phyloP scores from a whole-genome alignment of 2,888 invertebrate species.

The Lasioglossum pauxillum region DNA sequence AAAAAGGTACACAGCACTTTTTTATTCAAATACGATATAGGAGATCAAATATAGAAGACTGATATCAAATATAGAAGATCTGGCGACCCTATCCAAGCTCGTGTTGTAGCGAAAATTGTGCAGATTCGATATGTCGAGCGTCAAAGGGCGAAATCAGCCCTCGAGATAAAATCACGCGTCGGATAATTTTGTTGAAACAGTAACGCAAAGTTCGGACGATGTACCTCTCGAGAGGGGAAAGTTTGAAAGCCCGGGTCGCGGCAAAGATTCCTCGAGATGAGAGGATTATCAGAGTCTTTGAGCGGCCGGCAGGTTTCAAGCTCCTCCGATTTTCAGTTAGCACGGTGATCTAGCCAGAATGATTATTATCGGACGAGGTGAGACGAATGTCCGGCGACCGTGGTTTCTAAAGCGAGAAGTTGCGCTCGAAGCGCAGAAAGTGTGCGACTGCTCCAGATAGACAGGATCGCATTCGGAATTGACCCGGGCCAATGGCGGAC shows the following conservation, averaged over 20 bases:
- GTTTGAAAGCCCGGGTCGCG: not conserved
- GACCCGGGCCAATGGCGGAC: not conserved
- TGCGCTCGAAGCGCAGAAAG: not conserved
- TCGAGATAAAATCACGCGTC: not conserved
- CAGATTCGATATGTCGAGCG: too few relatives aligned
- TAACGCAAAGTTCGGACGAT: not conserved
- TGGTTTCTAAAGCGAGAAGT: not conserved
- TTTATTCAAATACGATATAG: too few relatives aligned
- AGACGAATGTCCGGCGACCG: not conserved
- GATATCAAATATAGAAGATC: too few relatives aligned
- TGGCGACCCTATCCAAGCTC: too few relatives aligned
- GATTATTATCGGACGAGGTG: not conserved
- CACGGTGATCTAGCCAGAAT: not conserved
- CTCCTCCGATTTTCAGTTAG: not conserved
- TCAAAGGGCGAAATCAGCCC: too few relatives aligned
- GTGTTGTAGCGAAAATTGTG: too few relatives aligned
- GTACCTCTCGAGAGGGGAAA: not conserved
- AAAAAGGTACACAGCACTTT: too few relatives aligned
- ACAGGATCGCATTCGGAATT: not conserved
- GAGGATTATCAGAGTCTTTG: not conserved
- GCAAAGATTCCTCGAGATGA: not conserved
- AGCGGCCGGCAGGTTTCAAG: not conserved
- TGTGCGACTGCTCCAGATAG: not conserved
- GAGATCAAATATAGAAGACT: too few relatives aligned
- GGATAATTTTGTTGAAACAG: not conserved